Percentiles rank a stretch among this genome's conserved stretches.
These are phyloP conservation scores for Cyphomyrus plagiostoma DNA, from an alignment of 2,113 vertebrate species.

Conservation along the genomic window DNA sequence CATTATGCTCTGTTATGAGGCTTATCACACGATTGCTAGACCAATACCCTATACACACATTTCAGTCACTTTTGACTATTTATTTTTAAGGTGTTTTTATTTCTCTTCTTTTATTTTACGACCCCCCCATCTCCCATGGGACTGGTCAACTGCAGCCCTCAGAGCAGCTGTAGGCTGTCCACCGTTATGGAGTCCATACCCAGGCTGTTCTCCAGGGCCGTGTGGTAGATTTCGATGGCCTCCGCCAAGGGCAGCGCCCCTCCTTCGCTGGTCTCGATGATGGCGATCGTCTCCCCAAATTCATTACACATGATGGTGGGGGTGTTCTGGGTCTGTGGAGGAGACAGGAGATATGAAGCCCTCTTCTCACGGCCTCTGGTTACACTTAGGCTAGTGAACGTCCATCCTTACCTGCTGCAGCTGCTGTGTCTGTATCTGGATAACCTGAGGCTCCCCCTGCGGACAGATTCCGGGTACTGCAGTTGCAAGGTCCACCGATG, in stretches of 20 bases:
- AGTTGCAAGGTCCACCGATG: conserved; percentile 38
- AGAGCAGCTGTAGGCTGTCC: conserved; percentile 59
- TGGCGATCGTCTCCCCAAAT: conserved; percentile 81
- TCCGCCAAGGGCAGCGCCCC: conserved; percentile 67
- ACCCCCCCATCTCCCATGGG: background rate
- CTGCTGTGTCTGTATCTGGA: conserved; percentile 62
- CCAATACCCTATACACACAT: background rate
- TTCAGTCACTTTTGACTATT: background rate
- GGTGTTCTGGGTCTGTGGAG: conserved; percentile 47
- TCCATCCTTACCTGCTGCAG: conserved; percentile 51
- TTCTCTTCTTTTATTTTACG: conserved; percentile 24
- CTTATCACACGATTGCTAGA: background rate
- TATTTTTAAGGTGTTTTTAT: background rate
- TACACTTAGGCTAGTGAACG: background rate
- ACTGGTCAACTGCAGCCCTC: conserved; percentile 24
- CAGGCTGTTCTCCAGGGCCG: conserved; percentile 67
- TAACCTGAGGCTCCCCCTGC: conserved; percentile 49
- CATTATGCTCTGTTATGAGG: background rate
- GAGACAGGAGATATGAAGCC: background rate
- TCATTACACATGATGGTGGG: conserved; percentile 82
- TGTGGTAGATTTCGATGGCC: conserved; percentile 72
- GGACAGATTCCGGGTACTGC: conserved; percentile 30
- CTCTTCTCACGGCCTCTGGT: background rate
- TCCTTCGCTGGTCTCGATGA: conserved; percentile 76
- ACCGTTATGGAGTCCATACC: conserved; percentile 59